Evolutionary conservation across 2,113 vertebrate genomes (phyloP), one percentile per base, ranked within the genome.

Genomic region (Hirundichthys speculiger): DNA sequence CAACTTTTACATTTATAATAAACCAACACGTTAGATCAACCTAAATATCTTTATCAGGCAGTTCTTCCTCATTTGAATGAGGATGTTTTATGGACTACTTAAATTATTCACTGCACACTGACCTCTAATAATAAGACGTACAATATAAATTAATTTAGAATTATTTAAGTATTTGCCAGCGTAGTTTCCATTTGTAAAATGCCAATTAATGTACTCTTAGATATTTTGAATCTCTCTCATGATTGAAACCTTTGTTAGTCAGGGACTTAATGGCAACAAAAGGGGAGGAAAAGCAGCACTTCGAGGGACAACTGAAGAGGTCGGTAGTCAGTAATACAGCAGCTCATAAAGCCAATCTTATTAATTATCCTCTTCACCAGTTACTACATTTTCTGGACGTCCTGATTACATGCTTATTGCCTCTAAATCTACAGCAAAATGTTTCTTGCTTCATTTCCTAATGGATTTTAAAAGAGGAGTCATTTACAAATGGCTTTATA

Each of bases 401-500:
- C 84, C 90, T 93, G 87, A 92, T 92, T 91, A 89, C 73, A 80
- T 74, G 87, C 87, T 86, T 86, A 89, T 90, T 93, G 91, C 90
- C 86, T 92, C 80, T 56, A 77, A 89, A 86, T 92, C 88, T 85
- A 88, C 86, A 80, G 86, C 41, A 51, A 83, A 86, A 82, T 86
- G 80, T 84, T 91, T 72, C 69, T 73, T 22, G 63, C 79, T 83
- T 79, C 75, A 85, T 82, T 77, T 90, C 80, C 86, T 92, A 93
- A 93, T 93, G 90, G 90, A 92, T 51, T 89, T 89, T 89, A 79
- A 91, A 86, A 88, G 83, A 88, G 86, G 91, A 90, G 85, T 93
- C 85, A 85, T 91, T 92, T 93, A 90, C 90, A 89, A 91, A 91
- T 91, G 84, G 83, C 83, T 92, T 91, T 91, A 92, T 91, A 89